A percentile compares a stretch with the other conserved stretches of the same genome.
Conservation (phyloP, 2,113 vertebrate genomes). For the Microtus montanus region DNA sequence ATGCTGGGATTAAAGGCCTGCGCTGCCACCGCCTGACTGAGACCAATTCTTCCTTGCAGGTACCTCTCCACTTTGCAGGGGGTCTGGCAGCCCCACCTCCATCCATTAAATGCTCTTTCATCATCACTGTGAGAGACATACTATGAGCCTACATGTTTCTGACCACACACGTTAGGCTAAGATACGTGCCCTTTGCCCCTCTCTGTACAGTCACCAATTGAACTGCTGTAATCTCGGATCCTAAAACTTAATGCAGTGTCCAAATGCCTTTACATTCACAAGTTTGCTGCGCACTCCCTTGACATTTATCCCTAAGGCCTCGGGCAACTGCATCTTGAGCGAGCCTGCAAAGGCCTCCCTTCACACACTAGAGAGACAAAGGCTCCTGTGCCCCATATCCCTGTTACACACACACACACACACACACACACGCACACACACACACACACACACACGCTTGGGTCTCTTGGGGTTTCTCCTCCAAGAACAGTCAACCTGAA, state of each 20-base stretch:
- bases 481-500: not conserved
- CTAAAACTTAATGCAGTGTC: slow-evolving; percentile 1
- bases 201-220: not conserved
- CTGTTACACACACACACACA: not conserved
- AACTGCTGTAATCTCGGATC: not conserved
- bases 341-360: not conserved
- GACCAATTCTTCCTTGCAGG: not conserved
- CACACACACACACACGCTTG: no score
- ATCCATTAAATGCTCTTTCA: not conserved
- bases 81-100: not conserved
- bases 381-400: not conserved
- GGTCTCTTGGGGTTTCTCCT: not conserved
- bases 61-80: not conserved
- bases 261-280: slow-evolving; percentile 15
- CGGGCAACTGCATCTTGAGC: not conserved
- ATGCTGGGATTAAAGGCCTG: no score
- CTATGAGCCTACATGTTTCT: not conserved
- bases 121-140: not conserved
- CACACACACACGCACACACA: no score
- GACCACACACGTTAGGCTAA: not conserved
- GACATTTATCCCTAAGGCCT: not conserved
- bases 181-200: not conserved
- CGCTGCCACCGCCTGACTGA: no score
- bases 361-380: slow-evolving; percentile 47
- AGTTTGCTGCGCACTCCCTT: not conserved